Conservation (phyloP, 1,140 invertebrate species). For the Dendrolimus kikuchii region DNA sequence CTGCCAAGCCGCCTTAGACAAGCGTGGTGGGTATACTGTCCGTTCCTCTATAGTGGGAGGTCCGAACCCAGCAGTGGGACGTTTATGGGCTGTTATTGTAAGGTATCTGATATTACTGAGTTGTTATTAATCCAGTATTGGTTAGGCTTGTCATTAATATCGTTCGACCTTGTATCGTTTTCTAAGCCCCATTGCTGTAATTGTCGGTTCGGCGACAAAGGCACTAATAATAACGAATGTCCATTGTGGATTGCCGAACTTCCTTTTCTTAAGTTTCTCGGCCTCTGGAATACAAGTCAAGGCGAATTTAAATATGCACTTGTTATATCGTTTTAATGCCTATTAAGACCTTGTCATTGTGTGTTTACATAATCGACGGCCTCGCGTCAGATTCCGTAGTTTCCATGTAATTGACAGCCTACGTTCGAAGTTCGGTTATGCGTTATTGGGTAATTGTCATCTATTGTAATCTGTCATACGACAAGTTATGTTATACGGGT, state of each 20-base stretch:
- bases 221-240: conserved; percentile 15
- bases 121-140: no score
- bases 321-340: conserved; percentile 38
- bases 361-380: conserved; percentile 41
- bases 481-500: no score
- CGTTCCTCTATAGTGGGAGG: no score
- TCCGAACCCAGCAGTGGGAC: no score
- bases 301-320: conserved; percentile 35
- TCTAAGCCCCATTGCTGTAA: conserved; percentile 1
- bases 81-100: no score
- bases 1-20: no score
- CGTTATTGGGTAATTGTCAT: no score
- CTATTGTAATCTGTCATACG: background rate
- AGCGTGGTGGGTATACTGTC: no score
- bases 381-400: conserved; percentile 25
- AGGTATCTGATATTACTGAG: no score
- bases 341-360: conserved; percentile 49
- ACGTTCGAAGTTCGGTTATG: background rate
- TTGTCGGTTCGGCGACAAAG: conserved; percentile 8
- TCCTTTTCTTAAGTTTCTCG: conserved; percentile 36
- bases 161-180: conserved; percentile 1
- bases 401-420: conserved; percentile 19
- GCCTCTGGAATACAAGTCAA: conserved; percentile 47
- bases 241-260: conserved; percentile 22
- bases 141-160: background rate